Conservation (phyloP, 2,888 invertebrate genomes). For the Scaptodrosophila latifasciaeformis region DNA sequence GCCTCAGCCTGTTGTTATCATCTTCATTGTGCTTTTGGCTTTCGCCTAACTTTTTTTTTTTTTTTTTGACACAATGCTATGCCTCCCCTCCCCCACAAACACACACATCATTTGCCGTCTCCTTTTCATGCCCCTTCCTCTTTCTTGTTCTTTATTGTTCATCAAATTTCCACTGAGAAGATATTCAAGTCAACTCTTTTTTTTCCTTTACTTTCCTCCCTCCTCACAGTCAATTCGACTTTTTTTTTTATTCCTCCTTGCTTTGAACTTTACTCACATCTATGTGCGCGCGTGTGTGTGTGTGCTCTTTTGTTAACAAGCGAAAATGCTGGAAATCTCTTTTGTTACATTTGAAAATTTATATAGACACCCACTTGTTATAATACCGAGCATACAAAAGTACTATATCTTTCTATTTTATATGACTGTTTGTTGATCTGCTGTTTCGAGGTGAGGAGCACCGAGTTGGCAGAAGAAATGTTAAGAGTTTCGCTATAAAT, state of each 20-base stretch:
- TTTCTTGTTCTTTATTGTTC: not conserved
- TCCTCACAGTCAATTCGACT: constrained; percentile 29
- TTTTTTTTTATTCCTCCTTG: constrained; percentile 16
- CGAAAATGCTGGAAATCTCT: constrained; percentile 53
- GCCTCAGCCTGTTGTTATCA: not conserved
- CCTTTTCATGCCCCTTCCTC: not conserved
- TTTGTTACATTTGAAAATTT: constrained; percentile 53
- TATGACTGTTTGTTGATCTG: constrained; percentile 62
- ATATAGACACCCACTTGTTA: constrained; percentile 38
- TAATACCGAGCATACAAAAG: constrained; percentile 18
- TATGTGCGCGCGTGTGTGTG: constrained; percentile 18
- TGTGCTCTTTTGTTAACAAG: no score
- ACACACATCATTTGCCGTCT: not conserved
- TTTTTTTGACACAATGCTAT: constrained; percentile 48
- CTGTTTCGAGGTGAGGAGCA: no score
- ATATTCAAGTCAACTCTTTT: constrained; percentile 12
- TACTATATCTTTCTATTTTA: constrained; percentile 51
- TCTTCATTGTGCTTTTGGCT: constrained; percentile 18
- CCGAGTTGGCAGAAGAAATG: no score
- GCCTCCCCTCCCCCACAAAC: not conserved
- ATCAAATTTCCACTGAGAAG: constrained; percentile 24
- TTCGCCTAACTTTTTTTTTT: constrained; percentile 48
- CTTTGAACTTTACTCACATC: constrained; percentile 52
- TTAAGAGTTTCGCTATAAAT: no score
- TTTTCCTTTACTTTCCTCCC: not conserved